Percentiles rank a stretch among this genome's conserved stretches.
phyloP scores from a whole-genome alignment of 1,140 invertebrate species.

The Drosophila simulans region DNA sequence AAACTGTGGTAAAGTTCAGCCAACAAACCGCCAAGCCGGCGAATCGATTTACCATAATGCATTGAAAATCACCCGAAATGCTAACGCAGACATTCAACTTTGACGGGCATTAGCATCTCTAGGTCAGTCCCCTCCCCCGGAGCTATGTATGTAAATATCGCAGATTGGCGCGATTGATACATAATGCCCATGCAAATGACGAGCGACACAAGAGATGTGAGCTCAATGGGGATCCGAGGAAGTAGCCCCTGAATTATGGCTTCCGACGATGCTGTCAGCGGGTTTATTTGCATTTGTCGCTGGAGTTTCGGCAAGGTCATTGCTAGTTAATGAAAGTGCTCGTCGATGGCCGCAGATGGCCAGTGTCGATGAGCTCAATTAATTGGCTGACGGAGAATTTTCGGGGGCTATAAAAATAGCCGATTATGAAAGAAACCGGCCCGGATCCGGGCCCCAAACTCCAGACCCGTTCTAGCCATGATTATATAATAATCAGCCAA shows the following conservation, averaged over 20 bases:
- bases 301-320: slow-evolving; percentile 66
- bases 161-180: slow-evolving; percentile 51
- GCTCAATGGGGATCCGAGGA: slow-evolving; percentile 31
- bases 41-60: slow-evolving; percentile 33
- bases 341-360: slow-evolving; percentile 15
- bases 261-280: slow-evolving; percentile 30
- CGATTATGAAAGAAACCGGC: slow-evolving; percentile 75
- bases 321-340: slow-evolving; percentile 69
- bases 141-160: slow-evolving; percentile 28
- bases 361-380: slow-evolving; percentile 63
- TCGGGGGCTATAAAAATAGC: slow-evolving; percentile 64
- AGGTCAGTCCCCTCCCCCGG: slow-evolving; percentile 51
- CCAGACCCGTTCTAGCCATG: slow-evolving; percentile 60
- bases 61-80: slow-evolving; percentile 60
- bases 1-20: slow-evolving; percentile 67
- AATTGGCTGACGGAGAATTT: slow-evolving; percentile 65
- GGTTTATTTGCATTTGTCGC: slow-evolving; percentile 58
- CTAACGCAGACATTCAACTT: slow-evolving; percentile 74
- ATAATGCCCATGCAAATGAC: slow-evolving; percentile 47
- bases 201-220: slow-evolving; percentile 8
- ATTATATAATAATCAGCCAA: slow-evolving; percentile 73
- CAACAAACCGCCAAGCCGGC: slow-evolving; percentile 38
- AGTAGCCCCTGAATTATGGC: slow-evolving; percentile 46
- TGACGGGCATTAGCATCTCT: slow-evolving; percentile 72
- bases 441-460: slow-evolving; percentile 21